These are phyloP conservation scores for Pelmatolapia mariae DNA, from an alignment of 2,113 vertebrate species.

Conservation along the genomic window DNA sequence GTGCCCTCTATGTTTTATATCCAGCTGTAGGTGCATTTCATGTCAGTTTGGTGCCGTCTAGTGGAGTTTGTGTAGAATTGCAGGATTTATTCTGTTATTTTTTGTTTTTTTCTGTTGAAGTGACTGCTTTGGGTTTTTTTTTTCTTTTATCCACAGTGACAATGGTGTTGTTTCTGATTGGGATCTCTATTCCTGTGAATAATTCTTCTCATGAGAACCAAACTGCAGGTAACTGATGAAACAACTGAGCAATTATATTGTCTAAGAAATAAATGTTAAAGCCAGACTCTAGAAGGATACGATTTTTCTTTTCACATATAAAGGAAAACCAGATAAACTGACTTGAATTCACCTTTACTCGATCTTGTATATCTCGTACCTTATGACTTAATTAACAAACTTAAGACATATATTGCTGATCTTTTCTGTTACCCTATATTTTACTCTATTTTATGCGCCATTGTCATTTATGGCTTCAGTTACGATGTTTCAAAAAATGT, in stretches of 20 bases:
- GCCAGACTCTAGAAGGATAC: not conserved
- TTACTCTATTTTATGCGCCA: not conserved
- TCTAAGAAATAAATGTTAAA: not conserved
- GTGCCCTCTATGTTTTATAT: not conserved
- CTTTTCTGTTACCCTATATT: not conserved
- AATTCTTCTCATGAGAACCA: conserved; percentile 67
- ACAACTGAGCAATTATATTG: not conserved
- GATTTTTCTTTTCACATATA: not conserved
- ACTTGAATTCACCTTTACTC: not conserved
- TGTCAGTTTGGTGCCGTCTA: conserved; percentile 33
- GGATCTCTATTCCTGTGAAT: conserved; percentile 58
- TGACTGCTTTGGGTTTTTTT: accelerated
- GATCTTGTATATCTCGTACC: not conserved
- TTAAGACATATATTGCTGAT: not conserved
- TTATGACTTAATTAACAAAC: not conserved
- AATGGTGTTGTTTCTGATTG: conserved; percentile 75
- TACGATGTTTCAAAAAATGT: not conserved
- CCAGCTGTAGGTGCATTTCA: not conserved
- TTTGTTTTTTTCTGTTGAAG: not conserved
- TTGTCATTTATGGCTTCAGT: not conserved
- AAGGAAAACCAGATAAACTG: not conserved
- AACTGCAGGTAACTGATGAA: conserved; percentile 60
- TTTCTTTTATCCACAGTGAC: conserved; percentile 48
- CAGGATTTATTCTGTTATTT: not conserved
- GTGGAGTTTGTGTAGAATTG: conserved; percentile 1